Evolutionary conservation across 2,113 vertebrate genomes (phyloP), one percentile per base, ranked within the genome.

Genomic region (Riparia riparia): DNA sequence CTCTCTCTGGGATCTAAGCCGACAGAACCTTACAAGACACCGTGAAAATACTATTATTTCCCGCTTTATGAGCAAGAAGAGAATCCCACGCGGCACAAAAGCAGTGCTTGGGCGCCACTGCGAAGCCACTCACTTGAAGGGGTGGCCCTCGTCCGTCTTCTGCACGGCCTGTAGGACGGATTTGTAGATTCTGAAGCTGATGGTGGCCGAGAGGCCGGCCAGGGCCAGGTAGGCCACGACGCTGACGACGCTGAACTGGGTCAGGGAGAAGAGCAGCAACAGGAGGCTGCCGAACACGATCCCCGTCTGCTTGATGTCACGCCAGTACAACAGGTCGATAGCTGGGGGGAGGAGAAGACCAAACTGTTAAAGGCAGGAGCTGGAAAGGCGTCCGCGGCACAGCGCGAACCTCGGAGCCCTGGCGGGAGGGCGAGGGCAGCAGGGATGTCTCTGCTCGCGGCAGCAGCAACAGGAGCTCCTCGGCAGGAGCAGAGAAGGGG

Each of bases 161-260:
- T 99, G 99, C 98, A 99, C 99, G 3, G 99, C 99, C 97, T 99
- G 99, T 95, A 99, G 98, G 81, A 99, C 99, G 2, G 99, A 99
- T 97, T 99, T 99, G 98, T 99, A 99, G 98, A 99, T 98, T 98
- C 99, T 98, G 98, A 99, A 99, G 97, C 99, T 99, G 98, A 99
- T 99, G 98, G 99, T 99, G 97, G 99, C 99, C 0, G 99, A 99
- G 97, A 99, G 99, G 17, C 99, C 98, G 0, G 99, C 99, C 7
- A 99, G 98, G 79, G 99, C 99, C 93, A 99, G 98, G 98, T 99
- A 99, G 50, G 99, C 99, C 39, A 99, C 98, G 1, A 99, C 99
- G 2, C 99, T 99, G 98, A 99, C 99, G 2, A 99, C 99, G 16
- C 99, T 99, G 98, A 99, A 99, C 98, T 99, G 99, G 91, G 99